phyloP scores from a whole-genome alignment of 2,797 vertebrate genomes.

The Ataeniobius toweri region DNA sequence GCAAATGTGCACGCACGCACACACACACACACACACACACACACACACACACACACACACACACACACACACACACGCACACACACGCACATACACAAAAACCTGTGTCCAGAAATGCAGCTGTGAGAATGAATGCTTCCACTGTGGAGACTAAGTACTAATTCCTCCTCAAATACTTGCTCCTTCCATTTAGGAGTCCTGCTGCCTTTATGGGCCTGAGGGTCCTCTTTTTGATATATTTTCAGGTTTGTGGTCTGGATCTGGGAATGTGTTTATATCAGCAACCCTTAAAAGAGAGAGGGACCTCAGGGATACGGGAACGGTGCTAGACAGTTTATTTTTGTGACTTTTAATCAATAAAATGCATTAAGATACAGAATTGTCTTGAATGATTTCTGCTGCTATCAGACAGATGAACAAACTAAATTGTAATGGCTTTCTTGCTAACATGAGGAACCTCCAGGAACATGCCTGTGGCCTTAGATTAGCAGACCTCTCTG shows the following conservation, averaged over 20 bases:
- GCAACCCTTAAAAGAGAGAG: slow-evolving; percentile 20
- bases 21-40: slow-evolving; percentile 24
- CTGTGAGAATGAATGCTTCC: slow-evolving; percentile 79
- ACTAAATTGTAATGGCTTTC: slow-evolving; percentile 38
- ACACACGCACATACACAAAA: slow-evolving; percentile 31
- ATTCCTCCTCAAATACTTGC: slow-evolving; percentile 64
- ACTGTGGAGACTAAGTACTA: slow-evolving; percentile 72
- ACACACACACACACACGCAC: slow-evolving; percentile 27
- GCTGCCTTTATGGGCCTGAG: slow-evolving; percentile 34
- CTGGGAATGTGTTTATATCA: slow-evolving; percentile 12
- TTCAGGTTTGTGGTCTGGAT: slow-evolving; percentile 8
- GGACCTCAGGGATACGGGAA: slow-evolving; percentile 21
- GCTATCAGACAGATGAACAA: slow-evolving; percentile 36
- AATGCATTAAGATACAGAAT: slow-evolving; percentile 50
- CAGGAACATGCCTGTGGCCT: slow-evolving; percentile 33
- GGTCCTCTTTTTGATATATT: slow-evolving; percentile 27
- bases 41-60: slow-evolving; percentile 24
- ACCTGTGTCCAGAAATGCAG: slow-evolving; percentile 74
- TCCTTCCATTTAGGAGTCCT: slow-evolving; percentile 42
- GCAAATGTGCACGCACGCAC: slow-evolving; percentile 26
- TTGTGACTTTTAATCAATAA: slow-evolving; percentile 63
- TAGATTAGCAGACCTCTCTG: slow-evolving; percentile 48
- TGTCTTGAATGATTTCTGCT: slow-evolving; percentile 27
- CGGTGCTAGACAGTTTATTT: slow-evolving; percentile 35
- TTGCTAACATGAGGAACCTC: slow-evolving; percentile 19